A percentile compares a stretch with the other conserved stretches of the same genome.
These are phyloP conservation scores for Vollenhovia emeryi DNA, from an alignment of 1,140 invertebrate genomes.

Conservation along the genomic window DNA sequence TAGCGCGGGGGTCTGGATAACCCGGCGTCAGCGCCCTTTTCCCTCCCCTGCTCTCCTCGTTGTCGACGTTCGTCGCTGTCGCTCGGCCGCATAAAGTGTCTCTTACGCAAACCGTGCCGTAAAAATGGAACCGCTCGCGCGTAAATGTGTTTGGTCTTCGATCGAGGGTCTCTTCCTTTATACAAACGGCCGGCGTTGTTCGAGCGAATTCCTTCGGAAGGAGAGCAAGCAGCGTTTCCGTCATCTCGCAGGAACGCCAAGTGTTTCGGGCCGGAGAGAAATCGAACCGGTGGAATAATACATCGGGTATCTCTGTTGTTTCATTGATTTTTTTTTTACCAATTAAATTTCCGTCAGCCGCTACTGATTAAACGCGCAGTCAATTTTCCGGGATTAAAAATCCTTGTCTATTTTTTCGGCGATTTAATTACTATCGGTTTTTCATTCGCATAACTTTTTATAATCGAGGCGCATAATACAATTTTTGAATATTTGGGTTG, in stretches of 20 bases:
- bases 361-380: constrained; percentile 1
- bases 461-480: not conserved
- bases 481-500: not conserved
- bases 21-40: constrained; percentile 31
- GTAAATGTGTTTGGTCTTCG: constrained; percentile 44
- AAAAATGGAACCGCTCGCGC: constrained; percentile 50
- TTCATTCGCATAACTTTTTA: not conserved
- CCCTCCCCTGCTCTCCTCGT: not conserved
- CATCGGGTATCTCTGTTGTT: not conserved
- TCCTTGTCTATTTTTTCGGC: too few species aligned
- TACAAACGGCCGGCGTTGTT: constrained; percentile 31
- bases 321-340: constrained; percentile 4
- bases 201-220: constrained; percentile 3
- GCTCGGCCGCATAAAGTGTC: constrained; percentile 42
- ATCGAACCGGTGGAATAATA: not conserved
- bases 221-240: constrained; percentile 4
- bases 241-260: not conserved
- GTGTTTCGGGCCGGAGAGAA: not conserved
- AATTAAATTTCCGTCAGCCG: not conserved
- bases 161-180: constrained; percentile 14
- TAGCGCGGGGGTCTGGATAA: constrained; percentile 28
- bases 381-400: not conserved
- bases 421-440: not conserved
- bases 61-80: constrained; percentile 17
- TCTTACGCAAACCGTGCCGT: constrained; percentile 29